Percentiles rank a stretch among this genome's conserved stretches.
phyloP scores from a whole-genome alignment of 2,888 invertebrate genomes.

The Balanococcus diminutus region DNA sequence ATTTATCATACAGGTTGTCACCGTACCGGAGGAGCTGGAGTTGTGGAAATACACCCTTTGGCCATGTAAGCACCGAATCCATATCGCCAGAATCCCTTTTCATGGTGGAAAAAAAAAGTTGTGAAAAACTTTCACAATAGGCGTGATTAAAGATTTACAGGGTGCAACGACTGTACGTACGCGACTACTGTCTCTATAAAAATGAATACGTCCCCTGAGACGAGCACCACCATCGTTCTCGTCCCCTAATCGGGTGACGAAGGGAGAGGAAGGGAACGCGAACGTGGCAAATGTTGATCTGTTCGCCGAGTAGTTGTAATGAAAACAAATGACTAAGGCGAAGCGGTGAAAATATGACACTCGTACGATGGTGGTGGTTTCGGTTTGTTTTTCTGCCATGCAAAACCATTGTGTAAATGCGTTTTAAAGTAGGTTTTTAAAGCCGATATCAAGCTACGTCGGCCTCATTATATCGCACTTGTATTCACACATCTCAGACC shows the following conservation, averaged over 20 bases:
- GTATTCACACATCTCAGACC: background rate
- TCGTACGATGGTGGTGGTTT: too few relatives aligned
- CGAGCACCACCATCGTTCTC: background rate
- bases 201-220: conserved; percentile 54
- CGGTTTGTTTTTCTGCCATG: conserved; percentile 38
- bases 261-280: too few relatives aligned
- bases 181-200: conserved; percentile 43
- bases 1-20: conserved; percentile 43
- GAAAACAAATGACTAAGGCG: conserved; percentile 51
- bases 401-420: conserved; percentile 2
- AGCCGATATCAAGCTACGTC: background rate
- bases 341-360: conserved; percentile 36
- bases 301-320: conserved; percentile 39
- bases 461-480: background rate
- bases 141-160: conserved; percentile 54
- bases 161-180: conserved; percentile 49
- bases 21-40: too few relatives aligned
- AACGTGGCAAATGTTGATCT: conserved; percentile 53
- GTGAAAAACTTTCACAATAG: conserved; percentile 49
- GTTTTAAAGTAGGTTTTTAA: conserved; percentile 21
- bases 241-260: background rate
- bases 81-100: conserved; percentile 25
- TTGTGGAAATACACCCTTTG: background rate
- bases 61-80: background rate
- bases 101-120: conserved; percentile 32